Conservation (phyloP, 2,113 vertebrate species). For the Pseudolaguvia tuberculata region DNA sequence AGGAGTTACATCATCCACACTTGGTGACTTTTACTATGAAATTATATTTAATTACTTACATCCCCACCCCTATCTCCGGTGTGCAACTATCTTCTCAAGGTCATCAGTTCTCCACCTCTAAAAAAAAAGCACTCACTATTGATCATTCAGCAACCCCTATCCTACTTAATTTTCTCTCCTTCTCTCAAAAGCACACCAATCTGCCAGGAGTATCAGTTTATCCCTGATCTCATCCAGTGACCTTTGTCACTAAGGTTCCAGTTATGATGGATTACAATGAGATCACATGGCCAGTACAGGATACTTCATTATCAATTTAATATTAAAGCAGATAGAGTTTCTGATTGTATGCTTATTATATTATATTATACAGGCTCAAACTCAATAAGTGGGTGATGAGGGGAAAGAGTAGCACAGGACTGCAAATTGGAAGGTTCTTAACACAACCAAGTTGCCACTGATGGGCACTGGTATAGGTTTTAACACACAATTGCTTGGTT, state of each 20-base stretch:
- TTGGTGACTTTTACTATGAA: slow-evolving; percentile 39
- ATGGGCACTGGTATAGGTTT: no score
- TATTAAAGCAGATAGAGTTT: no score
- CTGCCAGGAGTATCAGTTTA: slow-evolving; percentile 48
- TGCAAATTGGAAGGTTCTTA: no score
- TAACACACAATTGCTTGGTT: no score
- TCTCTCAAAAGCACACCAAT: slow-evolving; percentile 12
- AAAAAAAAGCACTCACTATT: slow-evolving; percentile 57
- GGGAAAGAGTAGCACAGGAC: no score
- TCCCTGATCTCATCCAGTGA: slow-evolving; percentile 46
- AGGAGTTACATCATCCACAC: slow-evolving; percentile 35
- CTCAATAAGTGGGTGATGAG: no score
- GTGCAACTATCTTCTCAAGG: slow-evolving; percentile 58
- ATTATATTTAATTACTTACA: slow-evolving; percentile 14
- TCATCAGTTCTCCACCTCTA: slow-evolving; percentile 56
- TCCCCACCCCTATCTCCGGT: slow-evolving; percentile 12
- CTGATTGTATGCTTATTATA: neutral
- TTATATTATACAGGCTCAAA: no score
- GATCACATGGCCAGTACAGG: neutral
- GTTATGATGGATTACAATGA: slow-evolving; percentile 5
- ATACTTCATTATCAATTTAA: neutral
- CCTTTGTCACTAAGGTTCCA: neutral
- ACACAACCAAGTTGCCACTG: no score
- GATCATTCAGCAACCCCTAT: slow-evolving; percentile 54
- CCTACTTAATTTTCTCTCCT: slow-evolving; percentile 35